Percentiles rank a stretch among this genome's conserved stretches.
Conservation (phyloP, 2,113 vertebrate species). For the Megaptera novaeangliae region DNA sequence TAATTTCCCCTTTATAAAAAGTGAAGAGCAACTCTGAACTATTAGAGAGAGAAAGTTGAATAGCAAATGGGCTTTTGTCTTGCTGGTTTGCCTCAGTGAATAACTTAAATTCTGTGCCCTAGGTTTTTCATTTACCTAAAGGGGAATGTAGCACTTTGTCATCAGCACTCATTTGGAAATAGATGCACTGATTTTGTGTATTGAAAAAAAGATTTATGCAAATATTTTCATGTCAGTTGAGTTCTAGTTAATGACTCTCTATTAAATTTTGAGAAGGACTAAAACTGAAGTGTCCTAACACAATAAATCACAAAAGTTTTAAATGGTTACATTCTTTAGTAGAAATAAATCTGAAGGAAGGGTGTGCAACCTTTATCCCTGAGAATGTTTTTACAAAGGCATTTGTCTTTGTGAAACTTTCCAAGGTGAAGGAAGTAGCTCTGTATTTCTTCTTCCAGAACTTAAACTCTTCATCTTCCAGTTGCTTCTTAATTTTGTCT, state of each 20-base stretch:
- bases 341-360: not conserved
- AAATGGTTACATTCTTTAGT: not conserved
- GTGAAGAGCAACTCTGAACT: slow-evolving; percentile 36
- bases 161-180: slow-evolving; percentile 6
- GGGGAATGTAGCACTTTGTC: not conserved
- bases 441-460: not conserved
- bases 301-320: not conserved
- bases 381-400: not conserved
- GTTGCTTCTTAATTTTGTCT: not conserved
- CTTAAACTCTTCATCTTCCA: not conserved
- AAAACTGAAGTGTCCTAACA: not conserved
- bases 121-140: slow-evolving; percentile 25
- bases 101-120: slow-evolving; percentile 37
- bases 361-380: not conserved
- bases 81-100: slow-evolving; percentile 27
- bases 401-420: not conserved
- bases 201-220: slow-evolving; percentile 7
- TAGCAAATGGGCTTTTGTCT: slow-evolving; percentile 54
- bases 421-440: not conserved
- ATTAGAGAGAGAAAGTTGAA: slow-evolving; percentile 17
- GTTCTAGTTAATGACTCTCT: not conserved
- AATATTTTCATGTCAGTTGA: not conserved
- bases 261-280: slow-evolving; percentile 3
- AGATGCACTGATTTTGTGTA: not conserved
- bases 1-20: slow-evolving; percentile 39